A percentile compares a stretch with the other conserved stretches of the same genome.
phyloP scores from a whole-genome alignment of 2,888 invertebrate genomes.

The Plebejus melissa region DNA sequence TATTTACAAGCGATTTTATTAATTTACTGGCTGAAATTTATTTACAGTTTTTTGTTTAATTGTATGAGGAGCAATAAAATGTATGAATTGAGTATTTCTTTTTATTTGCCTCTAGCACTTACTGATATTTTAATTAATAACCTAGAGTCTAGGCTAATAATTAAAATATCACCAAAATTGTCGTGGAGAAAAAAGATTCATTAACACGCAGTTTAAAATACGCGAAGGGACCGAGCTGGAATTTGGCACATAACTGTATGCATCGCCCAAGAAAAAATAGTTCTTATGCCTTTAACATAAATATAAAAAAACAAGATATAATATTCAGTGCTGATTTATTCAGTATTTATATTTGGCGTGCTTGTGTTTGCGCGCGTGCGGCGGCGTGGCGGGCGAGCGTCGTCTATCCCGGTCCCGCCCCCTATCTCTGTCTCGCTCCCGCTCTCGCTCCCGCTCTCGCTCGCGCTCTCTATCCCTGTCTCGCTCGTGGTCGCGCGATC shows the following conservation, averaged over 20 bases:
- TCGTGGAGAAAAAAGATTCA: too few species aligned
- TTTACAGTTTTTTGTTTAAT: constrained; percentile 1
- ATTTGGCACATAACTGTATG: not conserved
- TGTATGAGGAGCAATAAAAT: constrained; percentile 9
- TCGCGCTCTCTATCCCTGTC: constrained; percentile 43
- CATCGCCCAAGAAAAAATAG: too few species aligned
- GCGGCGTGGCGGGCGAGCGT: constrained; percentile 64
- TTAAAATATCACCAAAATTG: too few species aligned
- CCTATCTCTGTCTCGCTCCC: constrained; percentile 44
- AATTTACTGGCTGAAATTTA: not conserved
- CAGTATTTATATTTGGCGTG: constrained; percentile 71
- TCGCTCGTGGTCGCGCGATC: constrained; percentile 44
- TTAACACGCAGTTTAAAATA: too few species aligned
- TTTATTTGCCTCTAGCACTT: not conserved
- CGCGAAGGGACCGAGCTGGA: not conserved
- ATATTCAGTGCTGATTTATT: constrained; percentile 14
- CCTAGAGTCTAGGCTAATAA: too few species aligned
- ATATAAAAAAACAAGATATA: not conserved
- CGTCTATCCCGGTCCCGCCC: constrained; percentile 52
- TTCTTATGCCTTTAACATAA: not conserved
- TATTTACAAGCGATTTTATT: not conserved
- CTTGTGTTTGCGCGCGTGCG: constrained; percentile 67
- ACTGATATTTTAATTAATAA: too few species aligned
- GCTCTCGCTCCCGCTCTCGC: constrained; percentile 40
- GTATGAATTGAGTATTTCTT: not conserved